Conservation (phyloP, 2,113 vertebrate genomes). For the Poeciliopsis retropinna region DNA sequence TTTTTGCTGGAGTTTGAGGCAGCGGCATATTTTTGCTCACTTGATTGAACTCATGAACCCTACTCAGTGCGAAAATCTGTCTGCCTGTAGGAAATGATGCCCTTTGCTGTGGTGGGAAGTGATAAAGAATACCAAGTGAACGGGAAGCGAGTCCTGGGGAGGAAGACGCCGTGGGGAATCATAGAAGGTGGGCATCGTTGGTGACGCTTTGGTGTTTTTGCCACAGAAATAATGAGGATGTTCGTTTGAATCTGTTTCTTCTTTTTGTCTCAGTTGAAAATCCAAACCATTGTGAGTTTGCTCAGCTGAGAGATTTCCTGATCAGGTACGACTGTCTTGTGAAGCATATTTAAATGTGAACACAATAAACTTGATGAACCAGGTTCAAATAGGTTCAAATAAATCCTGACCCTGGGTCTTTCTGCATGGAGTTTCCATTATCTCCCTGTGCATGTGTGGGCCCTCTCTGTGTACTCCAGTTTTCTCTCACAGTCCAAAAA, state of each 20-base stretch:
- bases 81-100: slow-evolving; percentile 90
- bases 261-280: slow-evolving; percentile 89
- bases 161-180: slow-evolving; percentile 96
- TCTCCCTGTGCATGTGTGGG: too few species aligned
- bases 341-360: not conserved
- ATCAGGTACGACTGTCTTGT: slow-evolving; percentile 86
- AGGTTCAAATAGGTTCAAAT: too few species aligned
- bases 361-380: not conserved
- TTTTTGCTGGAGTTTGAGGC: slow-evolving; percentile 23
- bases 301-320: slow-evolving; percentile 93
- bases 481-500: too few species aligned
- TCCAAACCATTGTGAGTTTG: slow-evolving; percentile 96
- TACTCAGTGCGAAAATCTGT: slow-evolving; percentile 10
- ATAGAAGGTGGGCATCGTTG: slow-evolving; percentile 87
- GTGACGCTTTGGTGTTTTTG: not conserved
- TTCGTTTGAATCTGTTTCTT: slow-evolving; percentile 11
- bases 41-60: slow-evolving; percentile 32
- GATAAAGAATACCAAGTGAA: slow-evolving; percentile 98
- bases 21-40: slow-evolving; percentile 19
- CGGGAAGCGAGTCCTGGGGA: slow-evolving; percentile 91
- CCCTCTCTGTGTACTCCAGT: too few species aligned
- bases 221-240: not conserved
- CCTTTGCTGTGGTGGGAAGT: slow-evolving; percentile 96
- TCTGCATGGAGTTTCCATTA: too few species aligned
- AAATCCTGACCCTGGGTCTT: too few species aligned